phyloP scores from a whole-genome alignment of 2,113 vertebrate species.

The Machaerirhynchus nigripectus region DNA sequence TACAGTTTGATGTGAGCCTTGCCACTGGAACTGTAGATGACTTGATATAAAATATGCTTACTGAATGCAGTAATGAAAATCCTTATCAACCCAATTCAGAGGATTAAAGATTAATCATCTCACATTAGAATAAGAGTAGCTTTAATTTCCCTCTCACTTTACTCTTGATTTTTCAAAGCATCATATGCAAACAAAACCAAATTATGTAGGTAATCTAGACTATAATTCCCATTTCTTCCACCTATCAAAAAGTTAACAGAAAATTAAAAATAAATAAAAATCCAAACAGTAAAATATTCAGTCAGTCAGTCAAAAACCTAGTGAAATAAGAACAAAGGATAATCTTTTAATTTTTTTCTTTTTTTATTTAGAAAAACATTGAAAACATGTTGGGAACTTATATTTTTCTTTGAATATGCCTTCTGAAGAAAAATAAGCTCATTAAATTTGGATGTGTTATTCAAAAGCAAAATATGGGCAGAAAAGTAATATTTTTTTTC shows the following conservation, averaged over 20 bases:
- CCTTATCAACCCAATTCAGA: not conserved
- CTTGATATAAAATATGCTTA: not conserved
- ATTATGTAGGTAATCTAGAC: not conserved
- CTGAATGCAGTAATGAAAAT: not conserved
- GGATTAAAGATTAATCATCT: not conserved
- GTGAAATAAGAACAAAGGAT: not conserved
- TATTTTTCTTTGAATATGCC: not conserved
- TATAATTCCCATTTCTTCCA: not conserved
- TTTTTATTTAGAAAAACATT: not conserved
- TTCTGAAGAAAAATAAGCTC: not conserved
- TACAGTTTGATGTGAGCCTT: not conserved
- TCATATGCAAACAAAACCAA: not conserved
- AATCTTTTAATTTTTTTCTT: not conserved
- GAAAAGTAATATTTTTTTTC: constrained; percentile 30
- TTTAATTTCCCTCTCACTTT: not conserved
- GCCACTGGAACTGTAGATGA: not conserved
- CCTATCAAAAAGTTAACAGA: not conserved
- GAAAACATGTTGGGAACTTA: rapidly evolving
- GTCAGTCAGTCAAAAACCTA: not conserved
- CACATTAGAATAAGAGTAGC: not conserved
- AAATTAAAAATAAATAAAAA: not conserved
- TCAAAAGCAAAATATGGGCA: not conserved
- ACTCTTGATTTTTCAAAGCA: not conserved
- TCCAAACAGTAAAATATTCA: not conserved
- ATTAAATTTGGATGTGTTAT: not conserved